These are phyloP conservation scores for Gortyna flavago DNA, from an alignment of 2,888 invertebrate species.

Conservation along the genomic window DNA sequence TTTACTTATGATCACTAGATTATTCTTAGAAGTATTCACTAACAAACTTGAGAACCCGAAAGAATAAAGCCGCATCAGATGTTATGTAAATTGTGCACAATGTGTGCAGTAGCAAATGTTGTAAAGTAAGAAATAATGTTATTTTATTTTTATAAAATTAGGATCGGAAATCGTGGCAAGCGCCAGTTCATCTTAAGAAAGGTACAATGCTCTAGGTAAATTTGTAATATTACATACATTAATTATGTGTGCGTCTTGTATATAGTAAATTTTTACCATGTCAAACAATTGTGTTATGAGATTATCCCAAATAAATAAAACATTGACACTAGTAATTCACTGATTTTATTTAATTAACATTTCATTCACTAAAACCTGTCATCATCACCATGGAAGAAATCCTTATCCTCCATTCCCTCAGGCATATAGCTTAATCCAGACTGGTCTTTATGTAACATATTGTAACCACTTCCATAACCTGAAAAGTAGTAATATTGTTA, in stretches of 20 bases:
- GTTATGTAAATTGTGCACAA: conserved; percentile 81
- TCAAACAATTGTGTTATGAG: conserved; percentile 88
- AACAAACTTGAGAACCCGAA: conserved; percentile 50
- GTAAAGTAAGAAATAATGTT: conserved; percentile 84
- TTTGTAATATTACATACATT: conserved; percentile 80
- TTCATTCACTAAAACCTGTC: conserved; percentile 26
- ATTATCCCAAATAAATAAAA: conserved; percentile 88
- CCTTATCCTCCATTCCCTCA: conserved; percentile 90
- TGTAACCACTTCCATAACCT: conserved; percentile 92
- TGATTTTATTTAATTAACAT: conserved; percentile 58
- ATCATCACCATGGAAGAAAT: conserved; percentile 88
- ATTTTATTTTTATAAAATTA: conserved; percentile 88
- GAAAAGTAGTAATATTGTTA: conserved; percentile 47
- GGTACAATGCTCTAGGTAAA: conserved; percentile 87
- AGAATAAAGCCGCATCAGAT: conserved; percentile 65
- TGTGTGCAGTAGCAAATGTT: conserved; percentile 85
- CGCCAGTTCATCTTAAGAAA: conserved; percentile 82
- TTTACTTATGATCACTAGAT: conserved; percentile 31
- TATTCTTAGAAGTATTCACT: conserved; percentile 33
- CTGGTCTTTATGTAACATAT: conserved; percentile 88
- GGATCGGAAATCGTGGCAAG: conserved; percentile 80
- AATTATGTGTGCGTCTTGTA: conserved; percentile 86
- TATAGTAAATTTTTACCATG: conserved; percentile 88
- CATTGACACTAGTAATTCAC: conserved; percentile 81
- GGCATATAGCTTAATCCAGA: conserved; percentile 92